Evolutionary conservation across 37 sponge, comb jelly and placozoan species (phyloP).

Genomic region (Spongia lamella): DNA sequence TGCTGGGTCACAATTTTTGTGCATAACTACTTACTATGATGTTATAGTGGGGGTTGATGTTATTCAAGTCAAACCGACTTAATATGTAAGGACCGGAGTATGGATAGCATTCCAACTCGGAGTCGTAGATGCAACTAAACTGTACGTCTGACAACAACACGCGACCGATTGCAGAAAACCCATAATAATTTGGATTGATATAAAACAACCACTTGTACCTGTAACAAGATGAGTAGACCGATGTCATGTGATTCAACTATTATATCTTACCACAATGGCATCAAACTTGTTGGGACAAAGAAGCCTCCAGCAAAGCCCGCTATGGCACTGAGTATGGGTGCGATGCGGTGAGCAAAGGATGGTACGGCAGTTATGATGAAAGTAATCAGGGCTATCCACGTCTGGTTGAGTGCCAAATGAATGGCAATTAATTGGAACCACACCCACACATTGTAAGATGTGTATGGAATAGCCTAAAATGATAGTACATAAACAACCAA

Average conservation of each 20-base stretch:
- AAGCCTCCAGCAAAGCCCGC: constrained; percentile 87
- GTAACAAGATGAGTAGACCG: neutral
- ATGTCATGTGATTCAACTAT: neutral
- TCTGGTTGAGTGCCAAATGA: constrained; percentile 74
- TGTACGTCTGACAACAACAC: constrained; percentile 37
- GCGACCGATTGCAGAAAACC: constrained; percentile 48
- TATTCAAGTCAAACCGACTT: constrained; percentile 22
- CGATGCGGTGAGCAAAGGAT: constrained; percentile 38
- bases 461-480: constrained; percentile 33
- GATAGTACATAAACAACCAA: neutral
- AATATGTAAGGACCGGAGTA: constrained; percentile 28
- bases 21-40: constrained; percentile 15
- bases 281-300: constrained; percentile 63
- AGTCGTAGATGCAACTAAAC: constrained; percentile 33
- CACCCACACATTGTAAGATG: constrained; percentile 29
- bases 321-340: constrained; percentile 70
- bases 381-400: constrained; percentile 71
- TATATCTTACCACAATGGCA: constrained; percentile 63
- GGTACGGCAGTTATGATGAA: constrained; percentile 53
- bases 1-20: too few species aligned
- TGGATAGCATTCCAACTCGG: constrained; percentile 48
- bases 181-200: constrained; percentile 83
- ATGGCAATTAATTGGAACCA: constrained; percentile 36
- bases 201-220: constrained; percentile 75
- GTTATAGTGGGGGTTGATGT: constrained; percentile 38